Evolutionary conservation across 30 jellyfish, hydroid and myxozoan genomes (phyloP), one percentile per base, ranked within the genome.

Genomic region (Pelagia noctiluca): DNA sequence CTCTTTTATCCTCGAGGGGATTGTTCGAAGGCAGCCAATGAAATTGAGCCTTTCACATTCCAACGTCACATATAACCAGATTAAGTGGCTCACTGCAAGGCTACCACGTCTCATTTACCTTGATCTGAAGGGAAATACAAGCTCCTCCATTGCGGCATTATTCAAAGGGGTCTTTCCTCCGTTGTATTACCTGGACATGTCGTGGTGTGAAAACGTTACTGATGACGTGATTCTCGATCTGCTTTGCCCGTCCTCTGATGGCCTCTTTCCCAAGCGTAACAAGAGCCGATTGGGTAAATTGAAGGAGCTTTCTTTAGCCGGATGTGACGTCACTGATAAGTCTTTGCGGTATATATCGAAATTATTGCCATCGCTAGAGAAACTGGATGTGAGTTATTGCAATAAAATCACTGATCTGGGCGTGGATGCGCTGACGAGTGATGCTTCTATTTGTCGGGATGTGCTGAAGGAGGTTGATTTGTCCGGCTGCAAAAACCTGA

Each of bases 1-100:
- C 32, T 50, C 90, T 21, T n/a, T 80, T 2, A 83, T 76, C 29
- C 64, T 93, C 78, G 82, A 53, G 26, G 98, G 98, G 13, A 70
- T 93, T 13, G 92, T 93, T 28, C 78, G 98, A 11, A 88, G 98
- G 2, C 98, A 93, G 42, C 98, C 98, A 1, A 2, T 63, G n/a
- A 66, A 16, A 0, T 71, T 93, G 48, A 50, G 61, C 25, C 65
- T 93, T 19, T 38, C 93, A 3, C 88, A 96, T 61, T 88, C 95
- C 47, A 87, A 61, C 54, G 76, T 87, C 37, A 87, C 79, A 8
- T 86, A 31, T 36, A 70, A 78, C 31, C 98, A 93, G 68, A 32
- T 93, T 50, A 83, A 80, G 49, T 93, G 96, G 96, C 87, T 93
- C 4, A 63, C 88, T 10, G 82, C 87, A 18, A 71, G 98, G 62